A percentile compares a stretch with the other conserved stretches of the same genome.
Evolutionary conservation across 2,888 invertebrate genomes (phyloP).

Genomic region (Conomelus anceps): DNA sequence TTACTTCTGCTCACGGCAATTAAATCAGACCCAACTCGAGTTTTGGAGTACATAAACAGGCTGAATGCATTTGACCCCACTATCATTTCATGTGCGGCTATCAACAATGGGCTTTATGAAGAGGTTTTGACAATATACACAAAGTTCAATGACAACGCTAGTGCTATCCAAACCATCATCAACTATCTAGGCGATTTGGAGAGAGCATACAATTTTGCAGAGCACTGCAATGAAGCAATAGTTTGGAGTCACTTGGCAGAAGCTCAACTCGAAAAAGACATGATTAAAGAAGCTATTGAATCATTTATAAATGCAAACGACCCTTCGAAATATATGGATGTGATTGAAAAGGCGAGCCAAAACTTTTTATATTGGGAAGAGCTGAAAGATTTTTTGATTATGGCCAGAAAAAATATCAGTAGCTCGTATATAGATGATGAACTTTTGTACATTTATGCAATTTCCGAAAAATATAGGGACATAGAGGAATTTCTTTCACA

Average conservation of each 20-base stretch:
- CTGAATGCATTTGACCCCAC: conserved; percentile 99
- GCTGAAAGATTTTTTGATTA: conserved; percentile 87
- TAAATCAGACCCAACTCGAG: conserved; percentile 94
- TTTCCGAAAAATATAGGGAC: conserved; percentile 95
- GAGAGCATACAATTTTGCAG: conserved; percentile 98
- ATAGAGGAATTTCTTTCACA: conserved; percentile 97
- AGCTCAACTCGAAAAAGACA: conserved; percentile 85
- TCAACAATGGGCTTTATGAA: conserved; percentile 93
- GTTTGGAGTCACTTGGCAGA: conserved; percentile 98
- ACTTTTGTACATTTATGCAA: conserved; percentile 95
- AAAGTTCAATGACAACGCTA: conserved; percentile 98
- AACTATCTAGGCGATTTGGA: conserved; percentile 96
- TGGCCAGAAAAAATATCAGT: conserved; percentile 97
- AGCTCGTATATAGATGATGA: conserved; percentile 99
- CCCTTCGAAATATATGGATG: conserved; percentile 95
- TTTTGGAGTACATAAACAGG: conserved; percentile 99
- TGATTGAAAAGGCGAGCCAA: conserved; percentile 95
- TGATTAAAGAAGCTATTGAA: conserved; percentile 98
- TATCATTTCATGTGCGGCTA: conserved; percentile 98
- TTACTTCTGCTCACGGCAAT: conserved; percentile 71
- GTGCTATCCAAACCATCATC: conserved; percentile 95
- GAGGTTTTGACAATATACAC: conserved; percentile 99
- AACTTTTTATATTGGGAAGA: conserved; percentile 91
- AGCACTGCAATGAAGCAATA: conserved; percentile 96
- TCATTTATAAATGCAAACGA: conserved; percentile 99